phyloP scores from a whole-genome alignment of 1,140 invertebrate genomes.

The Wiebesia pumilae region DNA sequence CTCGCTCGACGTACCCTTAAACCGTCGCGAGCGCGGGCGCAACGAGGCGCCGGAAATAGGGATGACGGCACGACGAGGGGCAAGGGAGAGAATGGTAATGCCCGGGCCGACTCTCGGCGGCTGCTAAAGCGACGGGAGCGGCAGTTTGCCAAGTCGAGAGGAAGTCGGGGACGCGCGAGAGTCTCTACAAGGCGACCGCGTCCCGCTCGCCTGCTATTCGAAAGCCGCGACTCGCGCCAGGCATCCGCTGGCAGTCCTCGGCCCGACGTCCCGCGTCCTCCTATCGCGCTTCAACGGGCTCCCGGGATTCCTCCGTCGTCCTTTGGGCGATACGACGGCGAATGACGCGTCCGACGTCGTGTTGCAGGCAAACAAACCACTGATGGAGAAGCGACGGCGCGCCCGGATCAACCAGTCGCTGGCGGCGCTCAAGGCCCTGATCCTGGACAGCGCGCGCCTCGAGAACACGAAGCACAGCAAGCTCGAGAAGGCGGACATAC shows the following conservation, averaged over 20 bases:
- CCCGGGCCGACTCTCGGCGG: not conserved
- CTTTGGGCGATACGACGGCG: too few relatives aligned
- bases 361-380: slow-evolving; percentile 88
- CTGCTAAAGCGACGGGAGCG: not conserved
- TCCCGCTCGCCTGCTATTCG: too few relatives aligned
- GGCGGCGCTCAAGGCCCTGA: slow-evolving; percentile 88
- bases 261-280: not conserved
- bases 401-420: slow-evolving; percentile 93
- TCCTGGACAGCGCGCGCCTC: slow-evolving; percentile 83
- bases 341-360: not conserved
- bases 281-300: not conserved
- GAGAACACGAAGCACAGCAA: slow-evolving; percentile 86
- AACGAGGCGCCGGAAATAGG: not conserved
- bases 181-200: not conserved
- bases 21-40: too few relatives aligned
- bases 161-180: not conserved
- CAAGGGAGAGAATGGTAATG: not conserved
- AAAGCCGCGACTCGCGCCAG: too few relatives aligned
- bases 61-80: not conserved
- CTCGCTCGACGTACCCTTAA: too few relatives aligned
- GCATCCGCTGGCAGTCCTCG: too few relatives aligned
- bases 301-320: too few relatives aligned
- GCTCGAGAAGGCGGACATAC: slow-evolving; percentile 94
- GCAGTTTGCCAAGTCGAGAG: not conserved
- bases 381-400: slow-evolving; percentile 92